These are phyloP conservation scores for Arion vulgaris DNA, from an alignment of 1,140 invertebrate genomes.

Conservation along the genomic window DNA sequence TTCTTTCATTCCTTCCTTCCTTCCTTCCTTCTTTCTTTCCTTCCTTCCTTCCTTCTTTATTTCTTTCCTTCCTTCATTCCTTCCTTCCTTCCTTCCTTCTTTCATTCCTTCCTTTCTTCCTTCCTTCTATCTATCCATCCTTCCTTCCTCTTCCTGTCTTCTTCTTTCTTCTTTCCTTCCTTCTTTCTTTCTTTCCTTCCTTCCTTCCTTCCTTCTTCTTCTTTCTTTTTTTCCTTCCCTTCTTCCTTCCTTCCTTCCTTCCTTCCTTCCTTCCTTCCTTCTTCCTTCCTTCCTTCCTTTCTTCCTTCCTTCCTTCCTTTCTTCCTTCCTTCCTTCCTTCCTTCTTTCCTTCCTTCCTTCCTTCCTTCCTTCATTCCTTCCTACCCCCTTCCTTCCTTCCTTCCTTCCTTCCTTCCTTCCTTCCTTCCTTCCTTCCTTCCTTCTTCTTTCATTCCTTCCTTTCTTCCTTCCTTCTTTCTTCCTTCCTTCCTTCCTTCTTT, in stretches of 20 bases:
- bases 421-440: background rate
- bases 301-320: too few relatives aligned
- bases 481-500: background rate
- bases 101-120: too few relatives aligned
- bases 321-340: background rate
- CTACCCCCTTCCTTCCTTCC: background rate
- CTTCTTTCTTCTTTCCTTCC: background rate
- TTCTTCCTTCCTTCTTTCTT: background rate
- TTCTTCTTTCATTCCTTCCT: background rate
- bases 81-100: too few relatives aligned
- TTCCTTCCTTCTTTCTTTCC: background rate
- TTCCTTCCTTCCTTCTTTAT: background rate
- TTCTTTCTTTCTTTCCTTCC: background rate
- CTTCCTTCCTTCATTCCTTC: too few relatives aligned
- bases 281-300: background rate
- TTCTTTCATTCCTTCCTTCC: too few relatives aligned
- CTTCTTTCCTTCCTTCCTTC: background rate
- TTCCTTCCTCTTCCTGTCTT: background rate
- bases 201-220: background rate
- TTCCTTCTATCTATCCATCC: background rate
- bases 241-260: background rate
- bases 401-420: background rate
- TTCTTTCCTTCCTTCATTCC: too few relatives aligned
- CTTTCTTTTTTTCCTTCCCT: background rate
- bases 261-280: background rate